phyloP scores from a whole-genome alignment of 2,888 invertebrate species.

The Pyrochroa serraticornis region DNA sequence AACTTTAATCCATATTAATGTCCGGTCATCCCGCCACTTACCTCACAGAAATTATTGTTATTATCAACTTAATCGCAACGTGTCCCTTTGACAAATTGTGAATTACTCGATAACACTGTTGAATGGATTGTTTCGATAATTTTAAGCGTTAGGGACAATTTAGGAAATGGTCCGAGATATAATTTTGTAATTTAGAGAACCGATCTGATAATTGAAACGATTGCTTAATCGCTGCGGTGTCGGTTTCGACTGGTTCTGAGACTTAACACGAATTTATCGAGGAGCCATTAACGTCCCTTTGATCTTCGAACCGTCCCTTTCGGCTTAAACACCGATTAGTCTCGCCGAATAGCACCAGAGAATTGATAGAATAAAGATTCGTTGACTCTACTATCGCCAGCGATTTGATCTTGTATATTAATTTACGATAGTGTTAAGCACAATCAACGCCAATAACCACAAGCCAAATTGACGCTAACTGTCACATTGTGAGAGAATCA shows the following conservation, averaged over 20 bases:
- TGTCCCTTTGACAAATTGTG: slow-evolving; percentile 10
- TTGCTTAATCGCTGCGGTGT: slow-evolving; percentile 19
- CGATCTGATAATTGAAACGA: slow-evolving; percentile 21
- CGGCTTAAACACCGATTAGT: no score
- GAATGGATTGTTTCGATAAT: slow-evolving; percentile 15
- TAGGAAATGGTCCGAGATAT: slow-evolving; percentile 8
- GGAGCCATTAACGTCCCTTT: slow-evolving; percentile 9
- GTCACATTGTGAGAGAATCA: no score
- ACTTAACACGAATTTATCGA: slow-evolving; percentile 20
- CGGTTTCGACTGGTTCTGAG: slow-evolving; percentile 7
- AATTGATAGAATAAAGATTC: slow-evolving; percentile 1
- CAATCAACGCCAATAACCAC: slow-evolving; percentile 15
- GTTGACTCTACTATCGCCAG: slow-evolving; percentile 9
- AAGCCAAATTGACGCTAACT: no score
- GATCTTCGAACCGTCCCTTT: no score
- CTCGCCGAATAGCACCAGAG: background rate
- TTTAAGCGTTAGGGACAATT: slow-evolving; percentile 13
- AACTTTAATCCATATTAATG: slow-evolving; percentile 15
- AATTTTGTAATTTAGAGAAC: slow-evolving; percentile 21
- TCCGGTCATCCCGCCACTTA: background rate
- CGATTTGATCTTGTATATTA: slow-evolving; percentile 12
- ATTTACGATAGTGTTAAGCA: slow-evolving; percentile 11
- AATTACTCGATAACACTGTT: background rate
- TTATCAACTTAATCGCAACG: slow-evolving; percentile 7
- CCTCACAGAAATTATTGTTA: slow-evolving; percentile 2